Conservation (phyloP, 2,888 invertebrate species). For the Polyploca ridens region DNA sequence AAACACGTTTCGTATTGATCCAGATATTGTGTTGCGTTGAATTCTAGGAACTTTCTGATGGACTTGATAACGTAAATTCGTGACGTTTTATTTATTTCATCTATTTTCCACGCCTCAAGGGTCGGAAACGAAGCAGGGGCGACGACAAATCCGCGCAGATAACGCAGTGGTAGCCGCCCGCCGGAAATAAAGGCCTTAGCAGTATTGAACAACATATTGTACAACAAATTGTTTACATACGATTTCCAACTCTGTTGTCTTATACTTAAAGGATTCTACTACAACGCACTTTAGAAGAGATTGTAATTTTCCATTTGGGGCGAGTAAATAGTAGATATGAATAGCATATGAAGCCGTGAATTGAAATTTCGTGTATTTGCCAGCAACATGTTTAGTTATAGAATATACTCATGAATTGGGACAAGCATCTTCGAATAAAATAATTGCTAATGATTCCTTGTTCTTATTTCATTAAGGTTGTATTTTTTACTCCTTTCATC, state of each 20-base stretch:
- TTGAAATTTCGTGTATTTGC: neutral
- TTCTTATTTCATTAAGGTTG: too few relatives aligned
- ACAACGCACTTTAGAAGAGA: neutral
- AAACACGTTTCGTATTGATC: neutral
- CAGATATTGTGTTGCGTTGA: neutral
- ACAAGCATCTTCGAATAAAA: too few relatives aligned
- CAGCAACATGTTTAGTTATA: neutral
- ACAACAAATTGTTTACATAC: slow-evolving; percentile 11
- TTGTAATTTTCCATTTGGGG: slow-evolving; percentile 10
- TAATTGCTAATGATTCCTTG: too few relatives aligned
- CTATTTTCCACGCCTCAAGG: slow-evolving; percentile 33
- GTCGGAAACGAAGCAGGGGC: slow-evolving; percentile 42
- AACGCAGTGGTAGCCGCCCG: slow-evolving; percentile 41
- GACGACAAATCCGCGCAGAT: slow-evolving; percentile 51
- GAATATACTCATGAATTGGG: neutral
- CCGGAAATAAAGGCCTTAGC: slow-evolving; percentile 46
- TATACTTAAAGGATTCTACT: neutral
- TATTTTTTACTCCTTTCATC: too few relatives aligned
- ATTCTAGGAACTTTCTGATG: neutral
- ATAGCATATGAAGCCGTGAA: neutral
- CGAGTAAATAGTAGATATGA: slow-evolving; percentile 1
- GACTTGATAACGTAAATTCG: neutral
- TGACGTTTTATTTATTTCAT: slow-evolving; percentile 40
- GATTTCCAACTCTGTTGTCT: neutral
- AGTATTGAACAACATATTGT: slow-evolving; percentile 30